A percentile compares a stretch with the other conserved stretches of the same genome.
Conservation (phyloP, 2,797 vertebrate genomes). For the Fringilla coelebs region DNA sequence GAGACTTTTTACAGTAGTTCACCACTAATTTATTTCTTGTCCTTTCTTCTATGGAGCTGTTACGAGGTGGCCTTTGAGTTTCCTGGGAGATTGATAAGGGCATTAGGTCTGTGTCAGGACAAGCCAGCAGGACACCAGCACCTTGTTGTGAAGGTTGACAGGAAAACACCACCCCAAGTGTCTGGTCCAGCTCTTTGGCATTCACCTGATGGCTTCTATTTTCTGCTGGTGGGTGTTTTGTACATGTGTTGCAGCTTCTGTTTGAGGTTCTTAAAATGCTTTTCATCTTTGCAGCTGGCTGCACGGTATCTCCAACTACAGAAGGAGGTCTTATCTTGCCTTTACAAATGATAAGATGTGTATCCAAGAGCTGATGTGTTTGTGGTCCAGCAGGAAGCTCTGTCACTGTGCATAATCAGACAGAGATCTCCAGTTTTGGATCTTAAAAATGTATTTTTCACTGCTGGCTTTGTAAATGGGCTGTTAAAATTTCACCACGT, state of each 20-base stretch:
- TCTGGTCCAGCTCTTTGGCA: neutral
- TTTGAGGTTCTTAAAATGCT: neutral
- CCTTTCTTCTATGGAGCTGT: neutral
- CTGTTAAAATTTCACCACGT: neutral
- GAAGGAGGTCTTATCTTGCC: conserved; percentile 15
- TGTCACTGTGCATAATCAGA: neutral
- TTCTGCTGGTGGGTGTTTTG: neutral
- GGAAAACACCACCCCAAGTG: neutral
- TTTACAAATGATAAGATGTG: neutral
- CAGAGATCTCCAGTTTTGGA: neutral
- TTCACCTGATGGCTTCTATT: neutral
- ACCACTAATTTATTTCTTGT: neutral
- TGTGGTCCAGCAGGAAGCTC: neutral
- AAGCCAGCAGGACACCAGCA: neutral
- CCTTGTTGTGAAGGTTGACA: neutral
- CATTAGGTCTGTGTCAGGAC: neutral
- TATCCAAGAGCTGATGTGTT: neutral
- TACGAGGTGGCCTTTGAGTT: neutral
- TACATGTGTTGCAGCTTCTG: neutral
- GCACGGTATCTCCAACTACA: neutral
- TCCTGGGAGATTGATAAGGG: neutral
- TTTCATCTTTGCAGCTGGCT: conserved; percentile 18
- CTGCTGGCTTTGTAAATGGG: neutral
- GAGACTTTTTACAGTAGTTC: neutral
- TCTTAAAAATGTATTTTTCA: neutral